phyloP scores from a whole-genome alignment of 1,140 invertebrate species.

The Neodiprion virginianus region DNA sequence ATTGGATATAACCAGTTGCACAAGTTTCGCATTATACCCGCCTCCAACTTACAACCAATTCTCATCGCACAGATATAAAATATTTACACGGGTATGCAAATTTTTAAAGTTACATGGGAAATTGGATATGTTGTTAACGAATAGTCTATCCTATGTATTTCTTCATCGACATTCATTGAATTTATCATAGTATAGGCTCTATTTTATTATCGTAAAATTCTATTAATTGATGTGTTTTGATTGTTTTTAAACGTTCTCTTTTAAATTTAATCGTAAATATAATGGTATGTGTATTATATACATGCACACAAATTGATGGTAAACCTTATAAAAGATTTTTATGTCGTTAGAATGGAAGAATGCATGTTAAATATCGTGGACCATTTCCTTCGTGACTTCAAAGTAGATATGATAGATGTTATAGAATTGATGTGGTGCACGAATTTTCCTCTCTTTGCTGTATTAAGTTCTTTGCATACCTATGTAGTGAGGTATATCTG shows the following conservation, averaged over 20 bases:
- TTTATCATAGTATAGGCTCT: too few species aligned
- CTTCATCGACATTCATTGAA: background rate
- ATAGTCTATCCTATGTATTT: background rate
- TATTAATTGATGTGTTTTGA: background rate
- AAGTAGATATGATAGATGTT: background rate
- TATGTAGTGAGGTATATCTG: slow-evolving; percentile 39
- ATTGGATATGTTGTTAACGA: background rate
- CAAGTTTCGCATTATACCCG: background rate
- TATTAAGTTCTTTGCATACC: slow-evolving; percentile 35
- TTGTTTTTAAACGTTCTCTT: background rate
- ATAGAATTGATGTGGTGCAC: background rate
- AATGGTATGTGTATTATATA: too few species aligned
- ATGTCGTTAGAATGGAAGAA: background rate
- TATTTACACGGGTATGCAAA: background rate
- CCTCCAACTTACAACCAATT: background rate
- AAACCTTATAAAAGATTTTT: too few species aligned
- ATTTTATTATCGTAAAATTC: background rate
- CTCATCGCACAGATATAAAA: background rate
- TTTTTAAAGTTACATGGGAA: background rate
- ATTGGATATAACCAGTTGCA: slow-evolving; percentile 48
- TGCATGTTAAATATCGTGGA: background rate
- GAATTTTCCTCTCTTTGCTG: background rate
- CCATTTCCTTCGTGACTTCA: background rate
- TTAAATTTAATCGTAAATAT: too few species aligned
- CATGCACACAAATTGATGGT: too few species aligned